A percentile compares a stretch with the other conserved stretches of the same genome.
phyloP scores from a whole-genome alignment of 1,140 invertebrate species.

The Drosophila obscura region DNA sequence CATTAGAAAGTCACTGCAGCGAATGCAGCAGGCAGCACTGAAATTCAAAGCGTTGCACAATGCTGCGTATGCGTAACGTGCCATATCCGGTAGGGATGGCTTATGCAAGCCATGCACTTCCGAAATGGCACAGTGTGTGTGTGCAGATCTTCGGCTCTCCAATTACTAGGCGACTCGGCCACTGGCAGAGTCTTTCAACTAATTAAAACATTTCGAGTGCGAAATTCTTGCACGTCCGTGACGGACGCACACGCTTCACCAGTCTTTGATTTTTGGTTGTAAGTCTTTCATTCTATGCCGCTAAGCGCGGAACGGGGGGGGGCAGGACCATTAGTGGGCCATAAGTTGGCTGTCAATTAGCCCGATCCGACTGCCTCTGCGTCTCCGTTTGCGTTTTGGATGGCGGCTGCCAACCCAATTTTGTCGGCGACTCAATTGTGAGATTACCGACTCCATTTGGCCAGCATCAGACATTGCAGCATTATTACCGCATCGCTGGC shows the following conservation, averaged over 20 bases:
- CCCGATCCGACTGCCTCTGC: slow-evolving; percentile 45
- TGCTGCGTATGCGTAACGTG: slow-evolving; percentile 64
- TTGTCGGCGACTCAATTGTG: slow-evolving; percentile 61
- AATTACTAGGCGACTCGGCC: slow-evolving; percentile 17
- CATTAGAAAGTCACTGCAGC: slow-evolving; percentile 51
- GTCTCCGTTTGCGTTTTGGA: slow-evolving; percentile 9
- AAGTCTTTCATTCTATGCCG: slow-evolving; percentile 57
- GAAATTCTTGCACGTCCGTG: slow-evolving; percentile 65
- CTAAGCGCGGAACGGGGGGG: neutral
- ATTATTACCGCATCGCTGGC: slow-evolving; percentile 74
- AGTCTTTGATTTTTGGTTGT: slow-evolving; percentile 38
- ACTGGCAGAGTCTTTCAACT: slow-evolving; percentile 9
- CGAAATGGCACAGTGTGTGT: slow-evolving; percentile 15
- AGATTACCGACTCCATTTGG: slow-evolving; percentile 65
- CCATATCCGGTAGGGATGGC: slow-evolving; percentile 41
- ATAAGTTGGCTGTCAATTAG: slow-evolving; percentile 70
- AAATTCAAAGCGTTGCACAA: slow-evolving; percentile 51
- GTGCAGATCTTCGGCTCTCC: neutral
- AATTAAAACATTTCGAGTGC: slow-evolving; percentile 74
- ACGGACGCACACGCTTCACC: slow-evolving; percentile 52
- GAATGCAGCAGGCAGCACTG: slow-evolving; percentile 44
- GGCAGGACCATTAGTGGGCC: slow-evolving; percentile 59
- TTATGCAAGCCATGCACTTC: slow-evolving; percentile 42
- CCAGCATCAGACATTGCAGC: slow-evolving; percentile 61
- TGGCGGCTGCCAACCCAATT: slow-evolving; percentile 66